phyloP scores from a whole-genome alignment of 2,797 vertebrate species.

The Phalanger gymnotis region DNA sequence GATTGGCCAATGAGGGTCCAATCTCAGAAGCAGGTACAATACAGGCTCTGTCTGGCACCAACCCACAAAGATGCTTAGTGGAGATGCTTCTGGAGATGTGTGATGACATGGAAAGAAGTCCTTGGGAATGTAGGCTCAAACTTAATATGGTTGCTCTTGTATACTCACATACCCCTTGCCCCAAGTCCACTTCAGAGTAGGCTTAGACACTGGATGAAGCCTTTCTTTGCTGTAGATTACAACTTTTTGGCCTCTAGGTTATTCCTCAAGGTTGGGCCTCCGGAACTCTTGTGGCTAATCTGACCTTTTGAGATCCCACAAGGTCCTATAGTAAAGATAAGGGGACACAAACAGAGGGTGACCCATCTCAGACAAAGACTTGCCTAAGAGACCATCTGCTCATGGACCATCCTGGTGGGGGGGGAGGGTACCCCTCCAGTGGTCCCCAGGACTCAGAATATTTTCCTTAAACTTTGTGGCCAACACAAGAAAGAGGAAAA shows the following conservation, averaged over 20 bases:
- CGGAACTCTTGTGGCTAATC: not conserved
- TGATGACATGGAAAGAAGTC: not conserved
- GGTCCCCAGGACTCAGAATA: not conserved
- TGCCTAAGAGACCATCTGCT: not conserved
- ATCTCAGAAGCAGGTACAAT: not conserved
- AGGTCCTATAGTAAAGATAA: not conserved
- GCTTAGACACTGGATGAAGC: not conserved
- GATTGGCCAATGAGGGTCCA: not conserved
- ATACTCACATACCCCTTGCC: not conserved
- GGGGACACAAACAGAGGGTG: not conserved
- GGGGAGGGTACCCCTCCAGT: not conserved
- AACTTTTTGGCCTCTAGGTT: not conserved
- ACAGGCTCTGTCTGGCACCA: not conserved
- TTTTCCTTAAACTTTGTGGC: not conserved
- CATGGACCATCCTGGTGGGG: not conserved
- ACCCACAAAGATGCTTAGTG: not conserved
- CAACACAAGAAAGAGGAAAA: not conserved
- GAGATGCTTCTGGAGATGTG: not conserved
- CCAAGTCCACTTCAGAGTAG: not conserved
- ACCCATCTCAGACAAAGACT: not conserved
- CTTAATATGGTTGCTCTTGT: not conserved
- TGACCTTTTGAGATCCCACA: not conserved
- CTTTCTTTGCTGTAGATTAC: not conserved
- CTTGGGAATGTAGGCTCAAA: not conserved
- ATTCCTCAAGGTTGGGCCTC: not conserved